A percentile compares a stretch with the other conserved stretches of the same genome.
Conservation (phyloP, 2,113 vertebrate genomes). For the Bungarus multicinctus region DNA sequence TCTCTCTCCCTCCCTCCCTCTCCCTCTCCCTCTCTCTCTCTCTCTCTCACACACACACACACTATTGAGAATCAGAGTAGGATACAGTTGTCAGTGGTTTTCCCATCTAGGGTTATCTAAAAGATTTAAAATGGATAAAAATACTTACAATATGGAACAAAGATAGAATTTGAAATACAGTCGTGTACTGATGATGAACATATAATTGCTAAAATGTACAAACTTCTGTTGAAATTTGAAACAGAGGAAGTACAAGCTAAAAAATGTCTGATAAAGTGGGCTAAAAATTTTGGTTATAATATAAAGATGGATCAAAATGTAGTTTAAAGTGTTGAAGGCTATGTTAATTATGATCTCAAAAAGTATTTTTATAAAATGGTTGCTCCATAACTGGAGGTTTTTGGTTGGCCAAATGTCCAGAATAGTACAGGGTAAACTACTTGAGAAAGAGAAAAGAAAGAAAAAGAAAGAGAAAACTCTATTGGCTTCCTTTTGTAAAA, state of each 20-base stretch:
- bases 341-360: neutral
- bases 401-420: neutral
- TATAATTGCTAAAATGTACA: neutral
- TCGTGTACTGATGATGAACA: neutral
- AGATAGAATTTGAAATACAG: neutral
- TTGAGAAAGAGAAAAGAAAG: neutral
- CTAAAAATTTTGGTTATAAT: neutral
- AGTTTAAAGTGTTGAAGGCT: neutral
- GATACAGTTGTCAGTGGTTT: neutral
- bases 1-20: no score
- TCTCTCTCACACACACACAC: neutral
- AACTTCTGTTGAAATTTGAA: neutral
- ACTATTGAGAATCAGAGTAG: neutral
- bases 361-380: neutral
- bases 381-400: neutral
- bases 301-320: neutral
- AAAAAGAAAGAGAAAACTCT: neutral
- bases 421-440: neutral
- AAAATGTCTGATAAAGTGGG: neutral
- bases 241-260: neutral
- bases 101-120: neutral
- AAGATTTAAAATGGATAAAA: neutral
- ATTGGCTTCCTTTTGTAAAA: neutral
- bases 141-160: neutral
- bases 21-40: no score